Percentiles rank a stretch among this genome's conserved stretches.
These are phyloP conservation scores for Macrosiphum euphorbiae DNA, from an alignment of 2,888 invertebrate species.

Conservation along the genomic window DNA sequence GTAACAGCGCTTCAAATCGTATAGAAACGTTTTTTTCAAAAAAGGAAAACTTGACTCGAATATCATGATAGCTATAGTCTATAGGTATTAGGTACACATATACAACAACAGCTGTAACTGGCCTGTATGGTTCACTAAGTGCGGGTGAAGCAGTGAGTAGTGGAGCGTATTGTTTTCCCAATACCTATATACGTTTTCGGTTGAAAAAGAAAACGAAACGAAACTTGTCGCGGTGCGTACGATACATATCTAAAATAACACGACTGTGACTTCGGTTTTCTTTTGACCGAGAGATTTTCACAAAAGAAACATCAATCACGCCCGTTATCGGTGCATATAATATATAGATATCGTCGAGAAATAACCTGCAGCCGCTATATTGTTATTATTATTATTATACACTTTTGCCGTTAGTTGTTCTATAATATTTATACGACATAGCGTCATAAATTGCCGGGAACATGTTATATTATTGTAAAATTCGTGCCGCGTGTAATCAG, in stretches of 20 bases:
- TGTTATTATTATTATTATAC: not conserved
- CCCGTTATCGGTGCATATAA: constrained; percentile 7
- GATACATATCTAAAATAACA: not conserved
- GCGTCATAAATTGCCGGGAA: not conserved
- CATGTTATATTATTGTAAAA: not conserved
- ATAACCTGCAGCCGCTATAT: not conserved
- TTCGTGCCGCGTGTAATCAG: not conserved
- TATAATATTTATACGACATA: not conserved
- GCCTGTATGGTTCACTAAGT: not conserved
- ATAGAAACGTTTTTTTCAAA: not conserved
- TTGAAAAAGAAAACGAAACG: not conserved
- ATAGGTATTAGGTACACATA: no score
- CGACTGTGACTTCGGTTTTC: not conserved
- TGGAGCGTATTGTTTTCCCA: not conserved
- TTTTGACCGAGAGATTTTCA: not conserved
- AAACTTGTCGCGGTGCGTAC: not conserved
- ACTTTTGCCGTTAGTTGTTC: not conserved
- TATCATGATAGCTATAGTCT: not conserved
- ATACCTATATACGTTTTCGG: not conserved
- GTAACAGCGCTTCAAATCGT: not conserved
- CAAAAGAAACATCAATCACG: constrained; percentile 36
- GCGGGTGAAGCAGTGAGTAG: not conserved
- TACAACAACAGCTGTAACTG: not conserved
- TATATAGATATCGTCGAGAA: not conserved
- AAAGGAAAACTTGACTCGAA: not conserved